Evolutionary conservation across 2,113 vertebrate genomes (phyloP).

Genomic region (Catharus bicknelli): DNA sequence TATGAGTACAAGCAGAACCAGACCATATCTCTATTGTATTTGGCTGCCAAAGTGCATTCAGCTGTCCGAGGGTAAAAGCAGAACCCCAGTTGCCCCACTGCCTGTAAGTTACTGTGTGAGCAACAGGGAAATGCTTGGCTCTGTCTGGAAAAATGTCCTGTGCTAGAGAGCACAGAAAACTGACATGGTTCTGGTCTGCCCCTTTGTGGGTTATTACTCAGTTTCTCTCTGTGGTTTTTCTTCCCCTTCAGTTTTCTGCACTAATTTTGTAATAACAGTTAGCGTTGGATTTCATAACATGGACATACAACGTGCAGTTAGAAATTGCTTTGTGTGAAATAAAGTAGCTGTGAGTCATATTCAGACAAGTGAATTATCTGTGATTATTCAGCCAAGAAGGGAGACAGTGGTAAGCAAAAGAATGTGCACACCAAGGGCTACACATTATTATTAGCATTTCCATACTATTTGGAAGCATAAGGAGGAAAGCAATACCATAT

Average conservation of each 20-base stretch:
- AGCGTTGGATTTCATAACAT: constrained; percentile 30
- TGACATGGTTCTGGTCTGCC: not conserved
- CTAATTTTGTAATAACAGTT: constrained; percentile 66
- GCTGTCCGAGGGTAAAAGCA: not conserved
- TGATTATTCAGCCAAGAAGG: constrained; percentile 52
- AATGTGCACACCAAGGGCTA: constrained; percentile 5
- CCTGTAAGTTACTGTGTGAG: not conserved
- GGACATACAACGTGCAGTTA: constrained; percentile 65
- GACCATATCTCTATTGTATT: not conserved
- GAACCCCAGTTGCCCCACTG: not conserved
- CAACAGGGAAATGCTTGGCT: not conserved
- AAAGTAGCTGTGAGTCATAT: constrained; percentile 65
- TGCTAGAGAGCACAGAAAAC: not conserved
- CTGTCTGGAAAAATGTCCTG: not conserved
- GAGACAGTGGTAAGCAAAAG: constrained; percentile 31
- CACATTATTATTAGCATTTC: not conserved
- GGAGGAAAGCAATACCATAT: not conserved
- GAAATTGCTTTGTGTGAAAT: constrained; percentile 54
- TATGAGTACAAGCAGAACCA: not conserved
- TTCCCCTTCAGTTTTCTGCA: constrained; percentile 21
- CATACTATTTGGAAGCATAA: not conserved
- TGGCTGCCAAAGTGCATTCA: not conserved
- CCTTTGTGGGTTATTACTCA: not conserved
- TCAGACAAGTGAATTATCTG: constrained; percentile 64
- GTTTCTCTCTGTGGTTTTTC: constrained; percentile 25